Percentiles rank a stretch among this genome's conserved stretches.
Evolutionary conservation across 2,797 vertebrate genomes (phyloP).

Genomic region (Trematomus bernacchii): DNA sequence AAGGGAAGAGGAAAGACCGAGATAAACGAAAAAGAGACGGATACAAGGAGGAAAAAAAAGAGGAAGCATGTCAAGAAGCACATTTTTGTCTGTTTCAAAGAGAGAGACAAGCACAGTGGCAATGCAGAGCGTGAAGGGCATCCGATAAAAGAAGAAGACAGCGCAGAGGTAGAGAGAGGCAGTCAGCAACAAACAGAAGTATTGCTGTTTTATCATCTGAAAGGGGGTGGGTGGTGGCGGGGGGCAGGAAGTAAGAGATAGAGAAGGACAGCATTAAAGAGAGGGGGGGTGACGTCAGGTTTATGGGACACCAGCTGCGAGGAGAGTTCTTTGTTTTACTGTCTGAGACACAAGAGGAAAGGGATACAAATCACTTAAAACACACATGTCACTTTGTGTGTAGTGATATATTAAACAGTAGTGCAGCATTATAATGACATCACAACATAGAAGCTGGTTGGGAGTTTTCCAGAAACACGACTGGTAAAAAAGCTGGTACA

Average conservation of each 20-base stretch:
- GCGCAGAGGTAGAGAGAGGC: neutral
- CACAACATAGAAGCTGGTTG: neutral
- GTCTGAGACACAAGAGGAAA: constrained; percentile 37
- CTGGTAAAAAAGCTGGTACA: neutral
- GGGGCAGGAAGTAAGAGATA: neutral
- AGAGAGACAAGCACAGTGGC: constrained; percentile 12
- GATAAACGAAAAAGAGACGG: too few species aligned
- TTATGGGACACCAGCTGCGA: constrained; percentile 49
- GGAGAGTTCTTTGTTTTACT: constrained; percentile 53
- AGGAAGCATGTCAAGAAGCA: neutral
- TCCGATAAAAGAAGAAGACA: constrained; percentile 10
- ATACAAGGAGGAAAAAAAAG: neutral
- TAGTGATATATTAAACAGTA: neutral
- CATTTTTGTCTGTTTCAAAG: constrained; percentile 16
- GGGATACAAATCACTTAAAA: constrained; percentile 49
- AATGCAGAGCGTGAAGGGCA: constrained; percentile 26
- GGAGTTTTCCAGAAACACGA: neutral
- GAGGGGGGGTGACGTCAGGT: constrained; percentile 60
- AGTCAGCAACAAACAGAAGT: constrained; percentile 16
- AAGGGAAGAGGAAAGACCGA: too few species aligned
- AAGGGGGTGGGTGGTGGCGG: neutral
- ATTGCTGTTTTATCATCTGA: constrained; percentile 26
- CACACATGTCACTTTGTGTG: neutral
- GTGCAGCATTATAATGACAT: neutral
- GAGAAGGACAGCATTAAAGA: constrained; percentile 8